Percentiles rank a stretch among this genome's conserved stretches.
phyloP scores from a whole-genome alignment of 2,888 invertebrate genomes.

The Hypercompe scribonia region DNA sequence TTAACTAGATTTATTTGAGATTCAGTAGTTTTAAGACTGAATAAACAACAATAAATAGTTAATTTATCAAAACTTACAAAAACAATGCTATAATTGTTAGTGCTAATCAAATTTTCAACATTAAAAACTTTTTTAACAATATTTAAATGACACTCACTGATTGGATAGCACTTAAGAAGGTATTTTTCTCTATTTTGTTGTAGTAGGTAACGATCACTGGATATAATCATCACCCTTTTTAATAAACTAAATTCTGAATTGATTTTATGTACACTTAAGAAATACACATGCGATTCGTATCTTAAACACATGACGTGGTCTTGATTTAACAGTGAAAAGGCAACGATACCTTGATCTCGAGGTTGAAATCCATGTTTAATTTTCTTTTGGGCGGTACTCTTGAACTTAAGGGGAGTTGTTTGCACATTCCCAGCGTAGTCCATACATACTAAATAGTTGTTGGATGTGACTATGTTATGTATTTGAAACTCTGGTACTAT shows the following conservation, averaged over 20 bases:
- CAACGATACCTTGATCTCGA: conserved; percentile 55
- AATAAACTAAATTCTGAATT: conserved; percentile 59
- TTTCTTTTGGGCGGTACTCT: conserved; percentile 62
- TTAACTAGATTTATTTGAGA: conserved; percentile 55
- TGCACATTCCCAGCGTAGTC: conserved; percentile 68
- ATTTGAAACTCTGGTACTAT: conserved; percentile 68
- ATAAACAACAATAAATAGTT: conserved; percentile 62
- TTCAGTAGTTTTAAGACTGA: conserved; percentile 48
- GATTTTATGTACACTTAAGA: conserved; percentile 61
- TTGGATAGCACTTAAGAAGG: conserved; percentile 45
- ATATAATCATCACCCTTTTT: conserved; percentile 50
- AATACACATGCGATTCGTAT: conserved; percentile 55
- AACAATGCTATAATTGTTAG: conserved; percentile 48
- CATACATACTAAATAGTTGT: conserved; percentile 67
- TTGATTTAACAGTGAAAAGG: conserved; percentile 42
- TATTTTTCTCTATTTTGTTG: conserved; percentile 47
- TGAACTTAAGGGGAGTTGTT: conserved; percentile 67
- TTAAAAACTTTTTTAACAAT: conserved; percentile 50
- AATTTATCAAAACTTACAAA: conserved; percentile 64
- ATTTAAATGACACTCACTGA: conserved; percentile 44
- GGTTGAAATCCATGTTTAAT: conserved; percentile 62
- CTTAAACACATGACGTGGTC: conserved; percentile 62
- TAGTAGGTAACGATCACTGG: conserved; percentile 42
- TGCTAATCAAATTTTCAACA: conserved; percentile 29
- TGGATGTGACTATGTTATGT: conserved; percentile 56